Conservation (phyloP, 2,797 vertebrate species). For the Manis pentadactyla region DNA sequence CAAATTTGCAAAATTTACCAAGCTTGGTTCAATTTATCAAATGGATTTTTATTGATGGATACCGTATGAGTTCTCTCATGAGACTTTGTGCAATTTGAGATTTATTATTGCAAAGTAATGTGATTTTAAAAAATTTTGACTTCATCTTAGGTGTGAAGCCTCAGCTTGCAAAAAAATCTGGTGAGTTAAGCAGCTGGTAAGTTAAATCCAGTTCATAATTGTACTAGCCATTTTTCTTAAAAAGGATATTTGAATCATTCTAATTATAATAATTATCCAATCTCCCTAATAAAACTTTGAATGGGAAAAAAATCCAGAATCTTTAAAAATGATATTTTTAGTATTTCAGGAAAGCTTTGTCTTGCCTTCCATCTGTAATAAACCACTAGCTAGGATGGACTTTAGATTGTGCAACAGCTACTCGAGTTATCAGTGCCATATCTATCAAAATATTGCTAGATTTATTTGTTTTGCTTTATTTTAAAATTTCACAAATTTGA, state of each 20-base stretch:
- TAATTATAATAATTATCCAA: background rate
- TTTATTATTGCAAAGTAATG: background rate
- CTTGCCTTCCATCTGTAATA: background rate
- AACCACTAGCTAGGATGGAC: background rate
- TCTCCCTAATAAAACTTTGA: background rate
- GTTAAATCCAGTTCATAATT: background rate
- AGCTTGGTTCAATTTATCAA: background rate
- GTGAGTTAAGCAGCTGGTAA: background rate
- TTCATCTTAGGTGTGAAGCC: background rate
- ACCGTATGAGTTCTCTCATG: background rate
- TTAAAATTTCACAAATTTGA: background rate
- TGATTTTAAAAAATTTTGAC: background rate
- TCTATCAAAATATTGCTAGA: background rate
- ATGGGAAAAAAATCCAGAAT: background rate
- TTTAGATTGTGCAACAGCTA: background rate
- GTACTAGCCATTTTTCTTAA: background rate
- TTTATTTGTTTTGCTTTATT: background rate
- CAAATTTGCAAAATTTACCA: background rate
- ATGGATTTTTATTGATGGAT: background rate
- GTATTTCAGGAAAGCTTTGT: background rate
- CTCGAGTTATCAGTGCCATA: background rate
- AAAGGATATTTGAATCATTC: background rate
- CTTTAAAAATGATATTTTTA: background rate
- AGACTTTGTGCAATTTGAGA: background rate
- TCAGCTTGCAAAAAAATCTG: background rate